phyloP scores from a whole-genome alignment of 2,797 vertebrate species.

The Enteromius afrohamiltoni region DNA sequence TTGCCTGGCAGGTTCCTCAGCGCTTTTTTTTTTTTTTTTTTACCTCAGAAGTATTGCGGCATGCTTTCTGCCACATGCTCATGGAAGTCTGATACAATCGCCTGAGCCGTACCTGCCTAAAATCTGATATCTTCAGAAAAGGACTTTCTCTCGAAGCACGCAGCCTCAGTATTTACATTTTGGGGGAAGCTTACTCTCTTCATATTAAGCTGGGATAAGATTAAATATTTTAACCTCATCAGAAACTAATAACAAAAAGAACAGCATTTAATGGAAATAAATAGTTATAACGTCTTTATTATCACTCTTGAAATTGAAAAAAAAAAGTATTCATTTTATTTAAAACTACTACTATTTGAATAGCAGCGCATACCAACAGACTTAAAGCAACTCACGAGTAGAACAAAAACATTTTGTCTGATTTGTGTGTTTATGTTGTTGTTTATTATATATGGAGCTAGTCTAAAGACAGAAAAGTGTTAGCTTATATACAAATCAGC shows the following conservation, averaged over 20 bases:
- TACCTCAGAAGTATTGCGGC: background rate
- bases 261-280: background rate
- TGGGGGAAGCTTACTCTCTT: background rate
- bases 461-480: background rate
- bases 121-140: background rate
- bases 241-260: background rate
- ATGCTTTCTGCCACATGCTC: background rate
- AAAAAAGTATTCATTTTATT: background rate
- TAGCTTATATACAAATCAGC: background rate
- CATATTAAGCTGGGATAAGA: background rate
- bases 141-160: background rate
- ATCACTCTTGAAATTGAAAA: background rate
- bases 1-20: background rate
- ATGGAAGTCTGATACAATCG: background rate
- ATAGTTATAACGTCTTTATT: background rate
- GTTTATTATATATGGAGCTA: background rate
- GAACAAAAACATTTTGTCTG: background rate
- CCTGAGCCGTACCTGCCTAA: background rate
- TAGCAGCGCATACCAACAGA: too few species aligned
- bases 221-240: background rate
- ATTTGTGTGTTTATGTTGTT: slow-evolving; percentile 1
- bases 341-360: background rate
- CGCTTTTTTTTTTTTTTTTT: too few species aligned
- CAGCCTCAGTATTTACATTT: background rate
- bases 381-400: background rate